Conservation (phyloP, 2,797 vertebrate species). For the Meriones psammophilus region DNA sequence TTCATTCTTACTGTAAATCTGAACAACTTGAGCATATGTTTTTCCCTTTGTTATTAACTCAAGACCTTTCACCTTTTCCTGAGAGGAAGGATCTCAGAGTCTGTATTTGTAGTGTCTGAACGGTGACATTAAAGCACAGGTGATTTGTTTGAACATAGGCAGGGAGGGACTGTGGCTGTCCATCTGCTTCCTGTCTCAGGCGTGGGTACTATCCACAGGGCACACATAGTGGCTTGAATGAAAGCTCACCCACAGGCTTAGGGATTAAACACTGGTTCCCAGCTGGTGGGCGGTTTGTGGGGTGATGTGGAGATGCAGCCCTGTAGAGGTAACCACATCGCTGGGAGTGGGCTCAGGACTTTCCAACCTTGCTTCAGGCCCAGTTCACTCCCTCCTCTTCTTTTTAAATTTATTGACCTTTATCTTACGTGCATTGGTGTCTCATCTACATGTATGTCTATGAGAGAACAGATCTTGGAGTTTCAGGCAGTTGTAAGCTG, state of each 20-base stretch:
- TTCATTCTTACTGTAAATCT: neutral
- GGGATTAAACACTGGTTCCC: neutral
- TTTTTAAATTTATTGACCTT: too few relatives aligned
- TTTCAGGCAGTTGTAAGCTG: too few relatives aligned
- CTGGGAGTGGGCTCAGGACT: neutral
- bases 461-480: too few relatives aligned
- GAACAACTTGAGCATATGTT: neutral
- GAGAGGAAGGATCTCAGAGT: neutral
- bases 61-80: neutral
- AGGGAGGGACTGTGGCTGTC: neutral
- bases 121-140: too few relatives aligned
- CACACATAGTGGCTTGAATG: neutral
- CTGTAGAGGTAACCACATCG: neutral
- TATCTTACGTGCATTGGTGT: too few relatives aligned
- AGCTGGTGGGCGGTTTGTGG: neutral
- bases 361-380: neutral
- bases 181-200: neutral
- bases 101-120: neutral
- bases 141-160: neutral
- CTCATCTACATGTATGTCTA: too few relatives aligned
- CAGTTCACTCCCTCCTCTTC: neutral
- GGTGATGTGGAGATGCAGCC: rapidly evolving
- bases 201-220: too few relatives aligned
- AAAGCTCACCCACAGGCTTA: neutral
- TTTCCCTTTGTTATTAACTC: neutral